Evolutionary conservation across 2,113 vertebrate genomes (phyloP).

Genomic region (Chaenogobius annularis): DNA sequence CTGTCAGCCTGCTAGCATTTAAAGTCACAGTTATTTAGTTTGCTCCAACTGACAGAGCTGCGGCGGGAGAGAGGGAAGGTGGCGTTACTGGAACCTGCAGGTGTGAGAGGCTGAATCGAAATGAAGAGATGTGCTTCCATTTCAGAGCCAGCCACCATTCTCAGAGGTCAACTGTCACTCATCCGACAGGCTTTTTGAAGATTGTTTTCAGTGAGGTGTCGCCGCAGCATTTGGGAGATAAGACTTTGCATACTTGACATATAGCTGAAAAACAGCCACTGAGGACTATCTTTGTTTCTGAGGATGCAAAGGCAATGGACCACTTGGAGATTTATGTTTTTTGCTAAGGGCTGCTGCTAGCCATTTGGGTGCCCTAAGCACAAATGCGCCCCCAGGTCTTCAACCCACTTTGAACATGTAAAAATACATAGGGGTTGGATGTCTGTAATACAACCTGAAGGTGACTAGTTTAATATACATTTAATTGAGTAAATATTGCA

Average conservation of each 20-base stretch:
- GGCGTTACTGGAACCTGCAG: constrained; percentile 36
- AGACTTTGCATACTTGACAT: constrained; percentile 7
- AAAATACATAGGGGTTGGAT: no score
- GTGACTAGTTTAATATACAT: no score
- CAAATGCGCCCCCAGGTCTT: no score
- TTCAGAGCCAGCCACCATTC: constrained; percentile 33
- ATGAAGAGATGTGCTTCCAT: constrained; percentile 38
- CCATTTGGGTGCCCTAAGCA: no score
- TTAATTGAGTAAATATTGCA: no score
- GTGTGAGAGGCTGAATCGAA: constrained; percentile 36
- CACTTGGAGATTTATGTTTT: not conserved
- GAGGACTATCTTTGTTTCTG: not conserved
- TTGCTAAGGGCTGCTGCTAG: no score
- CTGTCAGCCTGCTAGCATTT: constrained; percentile 63
- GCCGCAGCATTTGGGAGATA: constrained; percentile 6
- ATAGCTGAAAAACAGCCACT: not conserved
- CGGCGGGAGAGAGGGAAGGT: constrained; percentile 28
- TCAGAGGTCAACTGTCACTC: constrained; percentile 37
- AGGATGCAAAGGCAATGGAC: not conserved
- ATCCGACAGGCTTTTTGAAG: constrained; percentile 16
- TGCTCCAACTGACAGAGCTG: constrained; percentile 50
- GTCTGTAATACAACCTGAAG: no score
- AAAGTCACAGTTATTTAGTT: constrained; percentile 63
- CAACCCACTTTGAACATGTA: no score
- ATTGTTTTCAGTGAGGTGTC: constrained; percentile 18